A percentile compares a stretch with the other conserved stretches of the same genome.
These are phyloP conservation scores for Vireo griseus DNA, from an alignment of 2,797 vertebrate genomes.

Conservation along the genomic window DNA sequence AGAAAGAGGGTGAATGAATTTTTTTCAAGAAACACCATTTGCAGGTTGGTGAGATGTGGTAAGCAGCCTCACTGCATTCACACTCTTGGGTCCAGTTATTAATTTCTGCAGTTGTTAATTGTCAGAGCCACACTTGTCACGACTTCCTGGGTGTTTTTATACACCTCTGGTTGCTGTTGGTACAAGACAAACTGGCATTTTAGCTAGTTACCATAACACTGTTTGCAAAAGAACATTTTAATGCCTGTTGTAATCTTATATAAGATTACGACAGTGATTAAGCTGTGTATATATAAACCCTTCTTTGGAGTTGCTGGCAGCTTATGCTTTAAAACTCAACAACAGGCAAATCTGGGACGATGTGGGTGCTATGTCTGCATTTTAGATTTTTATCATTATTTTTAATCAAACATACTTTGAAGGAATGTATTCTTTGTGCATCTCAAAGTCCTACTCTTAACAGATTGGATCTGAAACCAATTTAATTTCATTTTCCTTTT, in stretches of 20 bases:
- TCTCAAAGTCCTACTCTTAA: background rate
- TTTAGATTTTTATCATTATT: background rate
- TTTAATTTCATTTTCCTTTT: background rate
- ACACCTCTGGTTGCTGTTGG: background rate
- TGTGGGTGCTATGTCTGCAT: background rate
- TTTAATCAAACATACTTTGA: background rate
- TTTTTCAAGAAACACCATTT: background rate
- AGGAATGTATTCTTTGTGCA: background rate
- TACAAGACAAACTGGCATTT: background rate
- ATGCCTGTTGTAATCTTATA: background rate
- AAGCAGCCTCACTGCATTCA: background rate
- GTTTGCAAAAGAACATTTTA: background rate
- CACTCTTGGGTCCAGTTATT: background rate
- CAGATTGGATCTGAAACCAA: background rate
- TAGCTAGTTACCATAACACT: background rate
- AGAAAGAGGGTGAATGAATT: background rate
- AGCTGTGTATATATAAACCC: background rate
- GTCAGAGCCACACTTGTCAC: background rate
- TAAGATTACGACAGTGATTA: background rate
- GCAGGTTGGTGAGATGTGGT: background rate
- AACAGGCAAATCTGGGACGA: background rate
- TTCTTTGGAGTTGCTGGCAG: background rate
- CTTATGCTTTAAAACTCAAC: background rate
- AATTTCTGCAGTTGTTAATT: background rate
- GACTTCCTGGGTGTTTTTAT: background rate